Evolutionary conservation across 2,797 vertebrate genomes (phyloP).

Genomic region (Propithecus perrieri): DNA sequence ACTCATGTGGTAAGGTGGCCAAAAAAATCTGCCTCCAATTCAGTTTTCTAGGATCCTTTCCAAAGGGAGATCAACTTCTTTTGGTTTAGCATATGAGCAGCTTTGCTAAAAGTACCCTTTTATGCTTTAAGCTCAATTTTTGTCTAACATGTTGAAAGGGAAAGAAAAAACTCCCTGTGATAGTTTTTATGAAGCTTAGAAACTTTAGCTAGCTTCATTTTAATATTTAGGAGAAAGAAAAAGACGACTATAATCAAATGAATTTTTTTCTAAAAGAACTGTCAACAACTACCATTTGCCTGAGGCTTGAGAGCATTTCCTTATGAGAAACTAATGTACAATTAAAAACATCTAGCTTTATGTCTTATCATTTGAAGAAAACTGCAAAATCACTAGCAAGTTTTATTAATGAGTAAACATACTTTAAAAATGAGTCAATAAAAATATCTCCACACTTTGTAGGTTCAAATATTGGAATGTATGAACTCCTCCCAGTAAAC

Average conservation of each 20-base stretch:
- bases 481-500: not conserved
- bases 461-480: not conserved
- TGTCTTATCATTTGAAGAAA: slow-evolving; percentile 22
- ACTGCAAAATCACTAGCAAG: not conserved
- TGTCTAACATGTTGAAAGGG: not conserved
- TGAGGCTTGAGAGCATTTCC: slow-evolving; percentile 40
- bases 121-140: slow-evolving; percentile 49
- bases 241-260: slow-evolving; percentile 32
- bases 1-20: slow-evolving; percentile 47
- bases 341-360: slow-evolving; percentile 34
- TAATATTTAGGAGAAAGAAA: slow-evolving; percentile 53
- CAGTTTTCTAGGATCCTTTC: slow-evolving; percentile 54
- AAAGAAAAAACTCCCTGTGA: slow-evolving; percentile 49
- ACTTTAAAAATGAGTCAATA: not conserved
- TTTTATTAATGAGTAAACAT: slow-evolving; percentile 54
- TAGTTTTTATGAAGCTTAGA: slow-evolving; percentile 22
- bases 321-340: slow-evolving; percentile 29
- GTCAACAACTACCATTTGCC: slow-evolving; percentile 46
- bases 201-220: slow-evolving; percentile 56
- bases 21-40: slow-evolving; percentile 68
- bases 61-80: slow-evolving; percentile 61
- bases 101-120: slow-evolving; percentile 59
- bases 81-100: slow-evolving; percentile 10
- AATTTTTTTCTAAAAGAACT: not conserved
- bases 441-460: not conserved